Evolutionary conservation across 2,888 invertebrate species (phyloP).

Genomic region (Anthophora plumipes): DNA sequence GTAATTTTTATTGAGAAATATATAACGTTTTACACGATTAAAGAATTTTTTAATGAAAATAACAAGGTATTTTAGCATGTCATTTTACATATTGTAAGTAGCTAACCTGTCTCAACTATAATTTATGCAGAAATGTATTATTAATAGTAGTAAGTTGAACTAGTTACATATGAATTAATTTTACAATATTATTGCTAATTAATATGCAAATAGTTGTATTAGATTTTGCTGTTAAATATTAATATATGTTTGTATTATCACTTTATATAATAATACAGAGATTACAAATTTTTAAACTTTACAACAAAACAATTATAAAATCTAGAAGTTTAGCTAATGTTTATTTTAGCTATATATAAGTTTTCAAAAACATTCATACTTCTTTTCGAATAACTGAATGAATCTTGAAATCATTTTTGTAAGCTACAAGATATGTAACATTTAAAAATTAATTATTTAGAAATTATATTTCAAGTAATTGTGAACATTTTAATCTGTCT

Average conservation of each 20-base stretch:
- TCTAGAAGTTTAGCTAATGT: not conserved
- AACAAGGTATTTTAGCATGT: not conserved
- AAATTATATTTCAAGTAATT: not conserved
- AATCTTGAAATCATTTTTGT: not conserved
- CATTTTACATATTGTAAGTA: not conserved
- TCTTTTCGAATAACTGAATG: not conserved
- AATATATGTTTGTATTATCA: not conserved
- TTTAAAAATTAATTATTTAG: not conserved
- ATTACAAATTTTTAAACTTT: not conserved
- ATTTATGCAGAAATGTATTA: not conserved
- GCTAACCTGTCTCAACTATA: not conserved
- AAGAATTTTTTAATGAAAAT: not conserved
- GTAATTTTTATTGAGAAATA: not conserved
- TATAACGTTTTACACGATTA: not conserved
- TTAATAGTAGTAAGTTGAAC: too few relatives aligned
- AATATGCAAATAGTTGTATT: not conserved
- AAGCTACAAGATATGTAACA: not conserved
- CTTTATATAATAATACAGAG: not conserved
- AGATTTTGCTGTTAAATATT: not conserved
- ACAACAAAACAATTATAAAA: not conserved
- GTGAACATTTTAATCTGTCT: too few relatives aligned
- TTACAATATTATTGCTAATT: too few relatives aligned
- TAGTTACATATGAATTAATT: not conserved
- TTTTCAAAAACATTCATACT: not conserved
- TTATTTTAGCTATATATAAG: not conserved